Conservation (phyloP, 1,140 invertebrate genomes). For the Teleopsis dalmanni region DNA sequence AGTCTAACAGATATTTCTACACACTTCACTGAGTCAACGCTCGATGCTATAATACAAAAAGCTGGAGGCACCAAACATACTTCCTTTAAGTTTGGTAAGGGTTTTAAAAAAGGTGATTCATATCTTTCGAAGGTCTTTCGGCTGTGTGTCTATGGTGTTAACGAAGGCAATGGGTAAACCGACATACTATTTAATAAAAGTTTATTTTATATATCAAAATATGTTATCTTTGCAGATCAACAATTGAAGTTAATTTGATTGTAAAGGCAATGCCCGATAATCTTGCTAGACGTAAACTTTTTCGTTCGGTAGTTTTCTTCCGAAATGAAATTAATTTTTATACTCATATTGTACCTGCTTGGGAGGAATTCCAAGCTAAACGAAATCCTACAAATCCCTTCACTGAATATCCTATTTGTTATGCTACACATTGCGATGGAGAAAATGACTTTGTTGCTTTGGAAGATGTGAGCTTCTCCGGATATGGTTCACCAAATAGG, state of each 20-base stretch:
- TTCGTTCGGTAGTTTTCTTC: constrained; percentile 59
- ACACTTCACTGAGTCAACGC: constrained; percentile 45
- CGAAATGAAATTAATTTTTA: constrained; percentile 61
- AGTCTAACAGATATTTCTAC: constrained; percentile 28
- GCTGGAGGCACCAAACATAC: constrained; percentile 42
- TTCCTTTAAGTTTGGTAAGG: constrained; percentile 46
- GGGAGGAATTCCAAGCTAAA: constrained; percentile 48
- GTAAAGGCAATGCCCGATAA: constrained; percentile 59
- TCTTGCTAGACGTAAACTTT: constrained; percentile 53
- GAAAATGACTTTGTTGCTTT: constrained; percentile 58
- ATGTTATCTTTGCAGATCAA: constrained; percentile 5
- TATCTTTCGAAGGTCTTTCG: constrained; percentile 56
- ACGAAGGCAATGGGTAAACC: constrained; percentile 22
- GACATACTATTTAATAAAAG: background rate
- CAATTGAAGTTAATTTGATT: constrained; percentile 44
- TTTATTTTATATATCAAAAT: background rate
- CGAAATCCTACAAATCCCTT: constrained; percentile 46
- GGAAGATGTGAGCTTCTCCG: constrained; percentile 53
- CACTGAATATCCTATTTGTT: constrained; percentile 49
- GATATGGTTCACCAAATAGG: constrained; percentile 44
- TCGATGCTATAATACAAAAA: constrained; percentile 44
- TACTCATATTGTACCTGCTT: constrained; percentile 49
- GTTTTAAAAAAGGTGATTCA: constrained; percentile 55
- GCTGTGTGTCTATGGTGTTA: constrained; percentile 49
- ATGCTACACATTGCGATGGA: constrained; percentile 52